These are phyloP conservation scores for Drosophila subpulchrella DNA, from an alignment of 1,140 invertebrate genomes.

Conservation along the genomic window DNA sequence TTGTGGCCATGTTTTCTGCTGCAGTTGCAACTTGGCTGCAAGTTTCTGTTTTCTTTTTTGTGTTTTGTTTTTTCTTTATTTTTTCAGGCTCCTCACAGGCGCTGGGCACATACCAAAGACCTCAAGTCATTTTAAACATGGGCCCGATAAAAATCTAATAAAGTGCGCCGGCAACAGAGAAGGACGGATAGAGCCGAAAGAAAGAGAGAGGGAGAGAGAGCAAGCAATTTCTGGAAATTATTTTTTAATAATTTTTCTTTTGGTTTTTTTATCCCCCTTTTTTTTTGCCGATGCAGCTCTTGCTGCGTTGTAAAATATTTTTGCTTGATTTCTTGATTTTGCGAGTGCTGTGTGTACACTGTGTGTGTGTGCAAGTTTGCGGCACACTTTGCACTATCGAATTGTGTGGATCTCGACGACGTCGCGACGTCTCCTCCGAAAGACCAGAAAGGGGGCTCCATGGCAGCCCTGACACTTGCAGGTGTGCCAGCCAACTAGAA, in stretches of 20 bases:
- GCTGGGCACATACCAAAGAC: slow-evolving; percentile 50
- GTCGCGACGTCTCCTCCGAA: slow-evolving; percentile 36
- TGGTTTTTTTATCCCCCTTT: slow-evolving; percentile 9
- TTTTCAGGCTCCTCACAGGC: slow-evolving; percentile 30
- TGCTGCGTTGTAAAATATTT: slow-evolving; percentile 48
- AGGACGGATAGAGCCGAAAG: slow-evolving; percentile 17
- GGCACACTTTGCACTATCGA: slow-evolving; percentile 81
- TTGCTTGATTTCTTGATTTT: slow-evolving; percentile 65
- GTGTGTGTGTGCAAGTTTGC: slow-evolving; percentile 29
- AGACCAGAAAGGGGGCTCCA: slow-evolving; percentile 24
- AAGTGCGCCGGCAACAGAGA: slow-evolving; percentile 52
- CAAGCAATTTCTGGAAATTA: slow-evolving; percentile 76
- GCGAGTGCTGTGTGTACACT: slow-evolving; percentile 11
- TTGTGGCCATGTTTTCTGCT: slow-evolving; percentile 7
- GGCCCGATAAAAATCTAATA: slow-evolving; percentile 76
- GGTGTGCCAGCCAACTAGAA: slow-evolving; percentile 64
- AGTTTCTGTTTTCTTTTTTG: slow-evolving; percentile 19
- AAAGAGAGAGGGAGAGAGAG: slow-evolving; percentile 11
- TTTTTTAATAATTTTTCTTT: slow-evolving; percentile 68
- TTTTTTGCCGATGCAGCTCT: background rate
- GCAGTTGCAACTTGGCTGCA: slow-evolving; percentile 10
- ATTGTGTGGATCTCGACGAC: slow-evolving; percentile 64
- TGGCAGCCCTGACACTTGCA: slow-evolving; percentile 74
- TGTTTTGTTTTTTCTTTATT: background rate
- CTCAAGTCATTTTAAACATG: slow-evolving; percentile 72